A percentile compares a stretch with the other conserved stretches of the same genome.
Evolutionary conservation across 2,888 invertebrate genomes (phyloP).

Genomic region (Bombyx huttoni): DNA sequence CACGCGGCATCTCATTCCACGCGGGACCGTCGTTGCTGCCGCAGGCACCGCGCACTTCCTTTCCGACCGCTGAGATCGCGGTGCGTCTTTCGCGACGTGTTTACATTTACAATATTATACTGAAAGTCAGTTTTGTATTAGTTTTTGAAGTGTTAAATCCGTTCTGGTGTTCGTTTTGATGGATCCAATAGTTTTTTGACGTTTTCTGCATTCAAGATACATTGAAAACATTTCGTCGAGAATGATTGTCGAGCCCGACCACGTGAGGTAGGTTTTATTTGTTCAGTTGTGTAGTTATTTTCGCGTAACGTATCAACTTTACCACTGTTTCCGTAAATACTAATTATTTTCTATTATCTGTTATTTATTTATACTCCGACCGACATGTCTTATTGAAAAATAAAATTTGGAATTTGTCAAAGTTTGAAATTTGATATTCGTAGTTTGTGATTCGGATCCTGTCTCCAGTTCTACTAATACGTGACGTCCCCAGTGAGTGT

Average conservation of each 20-base stretch:
- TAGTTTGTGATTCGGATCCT: not conserved
- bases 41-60: slow-evolving; percentile 68
- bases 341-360: not conserved
- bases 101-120: slow-evolving; percentile 52
- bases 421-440: not conserved
- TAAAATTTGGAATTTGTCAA: not conserved
- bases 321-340: slow-evolving; percentile 11
- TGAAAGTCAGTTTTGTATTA: slow-evolving; percentile 46
- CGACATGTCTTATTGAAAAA: too few species aligned
- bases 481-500: not conserved
- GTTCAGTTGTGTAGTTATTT: slow-evolving; percentile 43
- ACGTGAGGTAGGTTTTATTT: slow-evolving; percentile 64
- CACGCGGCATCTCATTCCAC: slow-evolving; percentile 71
- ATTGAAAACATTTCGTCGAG: slow-evolving; percentile 59
- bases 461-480: not conserved
- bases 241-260: slow-evolving; percentile 71
- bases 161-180: slow-evolving; percentile 51
- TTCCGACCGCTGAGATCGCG: slow-evolving; percentile 57
- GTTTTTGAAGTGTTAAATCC: slow-evolving; percentile 37
- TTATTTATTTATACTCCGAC: not conserved
- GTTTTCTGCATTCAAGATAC: slow-evolving; percentile 41
- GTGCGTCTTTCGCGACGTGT: slow-evolving; percentile 69
- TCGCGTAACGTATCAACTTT: slow-evolving; percentile 20
- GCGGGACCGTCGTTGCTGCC: slow-evolving; percentile 68
- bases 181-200: slow-evolving; percentile 46